Percentiles rank a stretch among this genome's conserved stretches.
These are phyloP conservation scores for Nasua narica DNA, from an alignment of 2,797 vertebrate genomes.

Conservation along the genomic window DNA sequence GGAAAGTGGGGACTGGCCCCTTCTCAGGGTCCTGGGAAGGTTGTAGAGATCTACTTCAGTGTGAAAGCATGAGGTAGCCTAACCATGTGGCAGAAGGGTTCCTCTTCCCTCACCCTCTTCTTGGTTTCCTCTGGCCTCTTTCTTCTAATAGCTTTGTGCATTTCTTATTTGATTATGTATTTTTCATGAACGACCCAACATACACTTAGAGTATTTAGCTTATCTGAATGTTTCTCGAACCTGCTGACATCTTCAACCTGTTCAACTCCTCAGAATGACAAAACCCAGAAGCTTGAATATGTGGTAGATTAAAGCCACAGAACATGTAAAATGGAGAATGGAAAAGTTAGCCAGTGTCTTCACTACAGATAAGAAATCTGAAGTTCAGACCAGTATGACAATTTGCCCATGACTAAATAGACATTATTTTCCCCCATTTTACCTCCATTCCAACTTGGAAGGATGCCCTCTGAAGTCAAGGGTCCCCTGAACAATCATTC, in stretches of 20 bases:
- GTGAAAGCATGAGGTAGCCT: background rate
- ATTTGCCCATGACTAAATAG: background rate
- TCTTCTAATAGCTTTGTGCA: background rate
- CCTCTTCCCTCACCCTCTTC: background rate
- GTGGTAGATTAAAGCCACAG: background rate
- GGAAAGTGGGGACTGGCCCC: conserved; percentile 91
- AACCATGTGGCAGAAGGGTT: rapidly evolving
- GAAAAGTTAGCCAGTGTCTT: background rate
- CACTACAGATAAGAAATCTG: background rate
- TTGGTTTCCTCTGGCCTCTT: background rate
- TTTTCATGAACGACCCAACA: background rate
- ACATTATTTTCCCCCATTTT: background rate
- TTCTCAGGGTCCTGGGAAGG: conserved; percentile 92
- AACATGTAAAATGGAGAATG: background rate
- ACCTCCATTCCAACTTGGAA: background rate
- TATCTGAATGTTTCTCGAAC: background rate
- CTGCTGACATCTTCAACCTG: background rate
- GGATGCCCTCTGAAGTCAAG: background rate
- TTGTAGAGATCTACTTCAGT: background rate
- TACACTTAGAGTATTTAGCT: background rate
- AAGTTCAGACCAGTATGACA: background rate
- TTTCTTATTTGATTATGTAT: background rate
- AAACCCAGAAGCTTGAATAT: background rate
- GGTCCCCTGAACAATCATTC: background rate
- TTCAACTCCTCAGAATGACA: background rate